A percentile compares a stretch with the other conserved stretches of the same genome.
These are phyloP conservation scores for Prochilodus magdalenae DNA, from an alignment of 2,113 vertebrate genomes.

Conservation along the genomic window DNA sequence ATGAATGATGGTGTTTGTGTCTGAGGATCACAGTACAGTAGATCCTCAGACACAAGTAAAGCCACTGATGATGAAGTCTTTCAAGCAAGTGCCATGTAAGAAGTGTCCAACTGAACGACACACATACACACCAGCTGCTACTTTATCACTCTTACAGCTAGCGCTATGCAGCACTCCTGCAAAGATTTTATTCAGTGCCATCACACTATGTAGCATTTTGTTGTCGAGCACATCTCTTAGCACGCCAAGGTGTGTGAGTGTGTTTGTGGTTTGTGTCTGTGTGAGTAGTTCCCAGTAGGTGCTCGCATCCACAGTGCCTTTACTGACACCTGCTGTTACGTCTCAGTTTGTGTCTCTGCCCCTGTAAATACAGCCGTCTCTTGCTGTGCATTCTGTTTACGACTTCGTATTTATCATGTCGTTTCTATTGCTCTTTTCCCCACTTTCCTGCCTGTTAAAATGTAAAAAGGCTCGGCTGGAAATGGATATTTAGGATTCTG, in stretches of 20 bases:
- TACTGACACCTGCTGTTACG: conserved; percentile 57
- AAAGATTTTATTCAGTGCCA: conserved; percentile 18
- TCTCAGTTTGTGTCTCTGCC: neutral
- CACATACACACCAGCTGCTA: neutral
- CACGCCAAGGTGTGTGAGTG: conserved; percentile 4
- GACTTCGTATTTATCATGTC: neutral
- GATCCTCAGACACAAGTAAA: neutral
- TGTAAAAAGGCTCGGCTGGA: neutral
- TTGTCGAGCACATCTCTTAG: neutral
- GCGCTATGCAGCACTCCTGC: neutral
- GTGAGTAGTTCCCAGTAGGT: neutral
- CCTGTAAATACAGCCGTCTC: neutral
- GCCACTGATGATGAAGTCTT: neutral
- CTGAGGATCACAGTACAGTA: neutral
- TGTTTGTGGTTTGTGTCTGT: conserved; percentile 7
- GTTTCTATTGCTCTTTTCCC: neutral
- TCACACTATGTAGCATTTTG: conserved; percentile 1
- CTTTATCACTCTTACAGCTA: neutral
- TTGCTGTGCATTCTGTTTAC: neutral
- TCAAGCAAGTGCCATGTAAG: neutral
- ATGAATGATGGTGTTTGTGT: too few relatives aligned
- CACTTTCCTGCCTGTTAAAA: neutral
- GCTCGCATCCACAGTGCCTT: conserved; percentile 29
- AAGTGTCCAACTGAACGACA: too few relatives aligned
- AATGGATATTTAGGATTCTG: neutral